Evolutionary conservation across 2,888 invertebrate species (phyloP), one percentile per base, ranked within the genome.

Genomic region (Formica aserva): DNA sequence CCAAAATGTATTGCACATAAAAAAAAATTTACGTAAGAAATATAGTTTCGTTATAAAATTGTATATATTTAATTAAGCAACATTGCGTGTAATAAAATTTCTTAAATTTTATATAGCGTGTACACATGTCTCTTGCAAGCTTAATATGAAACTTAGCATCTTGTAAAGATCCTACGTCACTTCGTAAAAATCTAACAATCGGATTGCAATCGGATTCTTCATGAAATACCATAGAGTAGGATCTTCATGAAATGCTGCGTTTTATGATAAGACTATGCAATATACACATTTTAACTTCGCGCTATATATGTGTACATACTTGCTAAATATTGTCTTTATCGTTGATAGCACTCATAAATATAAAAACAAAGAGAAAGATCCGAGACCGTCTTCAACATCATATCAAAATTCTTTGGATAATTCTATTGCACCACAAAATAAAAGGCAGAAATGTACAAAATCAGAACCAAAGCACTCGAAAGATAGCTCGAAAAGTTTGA

Each of bases 1-100:
- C 84, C 83, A 38, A n/a, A 69, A 22, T 89, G 88, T 67, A 85
- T 83, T 18, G 82, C 60, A 11, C 84, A 80, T 63, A 83, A 26
- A 74, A 9, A 65, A 1, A 22, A 22, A n/a, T 5, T 45, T 9
- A 84, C 71, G 90, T 88, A 57, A 78, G 78, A 26, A 60, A 22
- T 11, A 52, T 18, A 11, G 6, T 52, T 52, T 52, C 13, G 15
- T 2, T 26, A 32, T 22, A 3, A 66, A 41, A 74, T 74, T 69
- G n/a, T 22, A 57, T 1, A 13, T 57, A 11, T 9, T 74, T 74
- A 41, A 65, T 60, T 60, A 78, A 3, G 11, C 41, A 29, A 52
- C 6, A 26, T 29, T n/a, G 18, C 38, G 2, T 26, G 35, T 8
- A 48, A 48, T 15, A 4, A 48, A 32, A 38, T 15, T 45, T 22